These are phyloP conservation scores for Myripristis jacobus DNA, from an alignment of 2,797 vertebrate species.

Conservation along the genomic window DNA sequence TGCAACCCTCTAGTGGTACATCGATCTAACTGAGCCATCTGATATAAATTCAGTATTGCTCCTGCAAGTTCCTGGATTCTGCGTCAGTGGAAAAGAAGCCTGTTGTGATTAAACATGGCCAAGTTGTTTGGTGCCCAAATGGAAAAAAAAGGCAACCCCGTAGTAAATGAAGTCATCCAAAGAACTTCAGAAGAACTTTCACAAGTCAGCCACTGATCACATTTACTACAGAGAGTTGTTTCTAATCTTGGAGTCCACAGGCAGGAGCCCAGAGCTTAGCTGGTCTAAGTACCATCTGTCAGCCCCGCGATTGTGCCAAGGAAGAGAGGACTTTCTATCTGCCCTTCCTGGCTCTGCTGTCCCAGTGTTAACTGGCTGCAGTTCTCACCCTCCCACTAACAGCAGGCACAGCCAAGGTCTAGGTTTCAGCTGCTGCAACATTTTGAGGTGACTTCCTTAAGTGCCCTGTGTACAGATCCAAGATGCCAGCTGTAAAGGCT, in stretches of 20 bases:
- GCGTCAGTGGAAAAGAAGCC: not conserved
- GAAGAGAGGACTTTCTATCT: slow-evolving; percentile 41
- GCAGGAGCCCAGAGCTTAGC: slow-evolving; percentile 49
- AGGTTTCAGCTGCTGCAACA: slow-evolving; percentile 1
- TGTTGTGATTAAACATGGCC: not conserved
- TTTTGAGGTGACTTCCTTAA: slow-evolving; percentile 15
- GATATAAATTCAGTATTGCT: not conserved
- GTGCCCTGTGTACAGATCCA: not conserved
- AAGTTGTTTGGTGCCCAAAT: not conserved
- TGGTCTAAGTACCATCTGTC: slow-evolving; percentile 67
- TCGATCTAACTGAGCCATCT: not conserved
- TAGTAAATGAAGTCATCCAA: slow-evolving; percentile 1
- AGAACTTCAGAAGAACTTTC: slow-evolving; percentile 11
- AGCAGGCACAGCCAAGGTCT: not conserved
- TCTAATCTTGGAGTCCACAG: slow-evolving; percentile 51
- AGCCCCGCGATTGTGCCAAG: slow-evolving; percentile 42
- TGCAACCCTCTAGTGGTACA: not conserved
- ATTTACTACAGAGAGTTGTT: slow-evolving; percentile 34
- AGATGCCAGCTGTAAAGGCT: slow-evolving; percentile 6
- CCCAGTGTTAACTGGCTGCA: slow-evolving; percentile 38
- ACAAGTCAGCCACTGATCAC: slow-evolving; percentile 5
- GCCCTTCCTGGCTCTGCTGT: slow-evolving; percentile 34
- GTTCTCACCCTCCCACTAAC: slow-evolving; percentile 28
- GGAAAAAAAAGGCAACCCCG: not conserved
- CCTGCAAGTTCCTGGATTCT: not conserved